Base-by-base conservation (phyloP, 2,888 invertebrate species). In the Ceriagrion tenellum region DNA sequence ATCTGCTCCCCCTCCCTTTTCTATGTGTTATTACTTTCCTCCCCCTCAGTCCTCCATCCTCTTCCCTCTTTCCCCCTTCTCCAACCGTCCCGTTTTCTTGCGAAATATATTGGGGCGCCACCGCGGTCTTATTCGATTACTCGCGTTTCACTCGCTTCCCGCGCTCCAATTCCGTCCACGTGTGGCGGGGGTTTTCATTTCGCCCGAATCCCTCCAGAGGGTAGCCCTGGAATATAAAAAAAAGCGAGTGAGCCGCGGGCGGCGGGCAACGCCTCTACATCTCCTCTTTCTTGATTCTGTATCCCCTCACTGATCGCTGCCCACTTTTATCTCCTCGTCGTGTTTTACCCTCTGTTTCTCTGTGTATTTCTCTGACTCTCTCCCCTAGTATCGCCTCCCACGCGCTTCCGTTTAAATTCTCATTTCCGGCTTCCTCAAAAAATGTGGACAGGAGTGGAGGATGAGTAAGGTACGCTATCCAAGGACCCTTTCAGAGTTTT, bases 151-250 rank as follows among this genome's bases (percentile, higher is more conserved):
- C 55, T 8, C 55, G 55, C 23, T 23, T 10, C 69, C 81, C 81
- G 13, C 81, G 81, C 81, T 12, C 93, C 93, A 69, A 93, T 93
- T 93, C 69, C 35, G 40, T 13, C 35, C 63, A 40, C n/a, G 89
- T 47, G 47, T 55, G n/a, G 89, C 55, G n/a, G 47, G n/a, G 89
- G 89, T 93, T 93, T 93, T 93, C 93, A 47, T 91, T 69, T 59
- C 59, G 56, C 63, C 35, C 69, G 69, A 93, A 93, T 93, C 93
- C 26, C 93, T 74, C 47, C 63, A 74, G 74, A n/a, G 69, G 93
- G 47, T 47, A 47, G 47, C 47, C 3, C 30, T 40, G 59, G 59
- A 81, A 81, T 35, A 69, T n/a, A 35, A 81, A 81, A 81, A 81
- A 81, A 35, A 81, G 16, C 6, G 16, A 35, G 18, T 16, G 16